Conservation (phyloP, 2,888 invertebrate species). For the Cheilosia scutellata region DNA sequence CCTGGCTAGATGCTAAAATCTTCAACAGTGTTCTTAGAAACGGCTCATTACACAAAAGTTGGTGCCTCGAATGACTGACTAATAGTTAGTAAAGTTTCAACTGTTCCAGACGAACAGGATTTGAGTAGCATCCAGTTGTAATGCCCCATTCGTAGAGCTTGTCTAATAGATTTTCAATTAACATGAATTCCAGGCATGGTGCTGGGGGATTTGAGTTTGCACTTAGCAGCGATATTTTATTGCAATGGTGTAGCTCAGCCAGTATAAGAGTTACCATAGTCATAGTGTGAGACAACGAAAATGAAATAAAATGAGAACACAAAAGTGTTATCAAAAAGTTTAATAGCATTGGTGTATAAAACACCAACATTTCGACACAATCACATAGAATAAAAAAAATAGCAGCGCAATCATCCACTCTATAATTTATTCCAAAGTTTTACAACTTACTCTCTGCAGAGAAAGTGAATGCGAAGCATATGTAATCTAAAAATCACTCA, state of each 20-base stretch:
- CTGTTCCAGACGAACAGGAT: constrained; percentile 93
- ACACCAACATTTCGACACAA: constrained; percentile 18
- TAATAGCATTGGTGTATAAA: constrained; percentile 22
- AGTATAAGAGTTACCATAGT: constrained; percentile 94
- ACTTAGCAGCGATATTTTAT: constrained; percentile 83
- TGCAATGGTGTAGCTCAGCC: constrained; percentile 90
- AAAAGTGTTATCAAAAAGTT: constrained; percentile 9
- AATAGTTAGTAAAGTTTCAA: constrained; percentile 94
- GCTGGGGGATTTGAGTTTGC: constrained; percentile 85
- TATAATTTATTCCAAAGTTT: constrained; percentile 27
- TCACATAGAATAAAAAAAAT: constrained; percentile 11
- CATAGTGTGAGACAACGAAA: constrained; percentile 95
- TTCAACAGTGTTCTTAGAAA: constrained; percentile 94
- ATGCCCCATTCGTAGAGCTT: constrained; percentile 94
- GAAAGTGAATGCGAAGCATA: constrained; percentile 40
- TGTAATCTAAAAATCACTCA: constrained; percentile 65
- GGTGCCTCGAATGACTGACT: constrained; percentile 91
- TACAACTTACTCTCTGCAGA: constrained; percentile 46
- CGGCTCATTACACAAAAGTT: constrained; percentile 95
- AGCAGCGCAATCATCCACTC: background rate
- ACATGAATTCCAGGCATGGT: constrained; percentile 91
- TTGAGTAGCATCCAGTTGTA: constrained; percentile 92
- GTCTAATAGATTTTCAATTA: constrained; percentile 94
- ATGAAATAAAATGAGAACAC: constrained; percentile 84
- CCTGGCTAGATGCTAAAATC: constrained; percentile 91